Evolutionary conservation across 1,140 invertebrate genomes (phyloP).

Genomic region (Dendrolimus kikuchii): DNA sequence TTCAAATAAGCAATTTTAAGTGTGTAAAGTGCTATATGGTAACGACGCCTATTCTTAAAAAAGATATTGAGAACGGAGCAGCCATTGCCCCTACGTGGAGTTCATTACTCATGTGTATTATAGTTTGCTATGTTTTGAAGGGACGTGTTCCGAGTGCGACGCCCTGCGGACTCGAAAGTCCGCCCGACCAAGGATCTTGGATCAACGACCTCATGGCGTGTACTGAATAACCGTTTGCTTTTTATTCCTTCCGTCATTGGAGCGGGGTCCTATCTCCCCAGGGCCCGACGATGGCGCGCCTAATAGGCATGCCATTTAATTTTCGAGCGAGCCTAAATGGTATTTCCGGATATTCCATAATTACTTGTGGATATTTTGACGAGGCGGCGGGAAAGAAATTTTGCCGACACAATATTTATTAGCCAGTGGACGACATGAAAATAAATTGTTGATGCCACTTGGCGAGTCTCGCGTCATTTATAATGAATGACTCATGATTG

Average conservation of each 20-base stretch:
- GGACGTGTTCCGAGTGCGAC: constrained; percentile 38
- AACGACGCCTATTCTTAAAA: too few relatives aligned
- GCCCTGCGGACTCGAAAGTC: constrained; percentile 29
- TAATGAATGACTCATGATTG: too few relatives aligned
- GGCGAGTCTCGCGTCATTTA: too few relatives aligned
- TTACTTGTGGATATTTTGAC: not conserved
- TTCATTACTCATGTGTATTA: too few relatives aligned
- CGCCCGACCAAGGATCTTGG: constrained; percentile 33
- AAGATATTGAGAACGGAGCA: not conserved
- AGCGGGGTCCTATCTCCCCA: constrained; percentile 7
- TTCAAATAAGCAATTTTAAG: not conserved
- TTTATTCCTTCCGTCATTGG: constrained; percentile 15
- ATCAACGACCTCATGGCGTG: constrained; percentile 52
- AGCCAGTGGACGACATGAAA: too few relatives aligned
- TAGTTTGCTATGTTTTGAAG: constrained; percentile 18
- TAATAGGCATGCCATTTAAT: constrained; percentile 17
- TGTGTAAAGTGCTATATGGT: constrained; percentile 8
- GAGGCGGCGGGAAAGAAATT: too few relatives aligned
- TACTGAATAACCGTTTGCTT: constrained; percentile 35
- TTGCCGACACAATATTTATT: too few relatives aligned
- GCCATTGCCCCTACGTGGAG: constrained; percentile 2
- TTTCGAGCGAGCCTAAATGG: constrained; percentile 11
- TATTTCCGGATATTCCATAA: constrained; percentile 12
- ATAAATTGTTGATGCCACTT: too few relatives aligned
- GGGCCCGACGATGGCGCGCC: constrained; percentile 3